These are phyloP conservation scores for Amphipoea lucens DNA, from an alignment of 2,888 invertebrate genomes.

Conservation along the genomic window DNA sequence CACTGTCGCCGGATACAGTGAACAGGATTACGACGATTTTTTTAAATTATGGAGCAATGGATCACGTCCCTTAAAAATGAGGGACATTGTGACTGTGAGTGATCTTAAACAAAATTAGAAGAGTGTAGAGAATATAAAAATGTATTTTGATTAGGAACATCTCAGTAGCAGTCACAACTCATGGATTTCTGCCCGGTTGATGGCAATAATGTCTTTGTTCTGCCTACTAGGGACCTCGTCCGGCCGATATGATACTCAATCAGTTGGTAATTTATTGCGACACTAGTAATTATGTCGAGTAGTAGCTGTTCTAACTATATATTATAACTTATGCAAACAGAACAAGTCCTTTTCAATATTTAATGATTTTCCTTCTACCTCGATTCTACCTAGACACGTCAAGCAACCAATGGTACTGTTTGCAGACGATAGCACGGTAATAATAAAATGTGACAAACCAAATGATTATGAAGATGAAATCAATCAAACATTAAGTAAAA, in stretches of 20 bases:
- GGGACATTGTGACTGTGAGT: neutral
- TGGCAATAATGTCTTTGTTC: neutral
- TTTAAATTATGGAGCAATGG: neutral
- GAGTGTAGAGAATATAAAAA: slow-evolving; percentile 11
- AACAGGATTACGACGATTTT: neutral
- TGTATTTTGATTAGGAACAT: too few relatives aligned
- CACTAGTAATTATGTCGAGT: neutral
- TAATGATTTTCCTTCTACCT: neutral
- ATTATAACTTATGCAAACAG: too few relatives aligned
- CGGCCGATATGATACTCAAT: neutral
- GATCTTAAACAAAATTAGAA: neutral
- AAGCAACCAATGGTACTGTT: too few relatives aligned
- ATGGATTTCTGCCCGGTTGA: neutral
- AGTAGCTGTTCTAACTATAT: neutral
- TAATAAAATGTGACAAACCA: too few relatives aligned
- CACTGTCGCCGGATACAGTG: neutral
- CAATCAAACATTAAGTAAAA: too few relatives aligned
- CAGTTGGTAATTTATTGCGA: neutral
- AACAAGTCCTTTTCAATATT: neutral
- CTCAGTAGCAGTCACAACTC: neutral
- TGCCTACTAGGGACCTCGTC: neutral
- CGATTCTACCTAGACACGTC: too few relatives aligned
- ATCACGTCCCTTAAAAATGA: neutral
- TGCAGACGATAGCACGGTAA: too few relatives aligned
- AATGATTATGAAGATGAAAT: too few relatives aligned